Base-by-base conservation (phyloP, 2,113 vertebrate species). In the Garra rufa region DNA sequence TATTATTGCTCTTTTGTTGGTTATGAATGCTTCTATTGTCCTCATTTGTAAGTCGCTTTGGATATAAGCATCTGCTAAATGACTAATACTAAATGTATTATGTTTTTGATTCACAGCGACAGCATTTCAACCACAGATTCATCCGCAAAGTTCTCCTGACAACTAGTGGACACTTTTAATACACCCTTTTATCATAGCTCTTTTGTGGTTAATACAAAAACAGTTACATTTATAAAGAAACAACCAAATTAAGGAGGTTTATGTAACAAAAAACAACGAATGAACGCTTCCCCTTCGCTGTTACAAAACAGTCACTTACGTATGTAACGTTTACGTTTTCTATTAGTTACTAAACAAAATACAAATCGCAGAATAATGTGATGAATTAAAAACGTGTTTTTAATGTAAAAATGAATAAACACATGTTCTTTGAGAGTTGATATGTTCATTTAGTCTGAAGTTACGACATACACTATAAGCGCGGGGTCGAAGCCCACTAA, bases 131-230 rank as follows among this genome's bases (percentile, higher is more conserved):
- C 50, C 15, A 24, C 7, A 38, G 1, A 34, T 76, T n/a, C 17
- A 63, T 63, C 26, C 17, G 19, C 1, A 14, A 38, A 24, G 10
- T 15, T 59, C 10, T 77, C 21, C 50, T 77, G 50, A 41, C 30
- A n/a, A 59, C 76, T 59, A 78, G 76, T 59, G 21, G 34, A 78
- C 55, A 59, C 30, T 76, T 76, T 14, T 15, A 26, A 57, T 55
- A 11, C 3, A 75, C 10, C 24, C 11, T 19, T 34, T 21, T 14
- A 55, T 21, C 4, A 76, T 17, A 14, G 6, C 17, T 52, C 4
- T 1, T 57, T 41, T 14, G 26, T 3, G 17, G 65, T 10, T 38
- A 5, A 44, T 10, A 43, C 8, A 10, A 4, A 10, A 24, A 3
- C 1, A 76, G 9, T 41, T 11, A 41, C 1, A 17, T 57, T 10